Conservation (phyloP, 1,140 invertebrate species). For the Neomicropteryx cornuta region DNA sequence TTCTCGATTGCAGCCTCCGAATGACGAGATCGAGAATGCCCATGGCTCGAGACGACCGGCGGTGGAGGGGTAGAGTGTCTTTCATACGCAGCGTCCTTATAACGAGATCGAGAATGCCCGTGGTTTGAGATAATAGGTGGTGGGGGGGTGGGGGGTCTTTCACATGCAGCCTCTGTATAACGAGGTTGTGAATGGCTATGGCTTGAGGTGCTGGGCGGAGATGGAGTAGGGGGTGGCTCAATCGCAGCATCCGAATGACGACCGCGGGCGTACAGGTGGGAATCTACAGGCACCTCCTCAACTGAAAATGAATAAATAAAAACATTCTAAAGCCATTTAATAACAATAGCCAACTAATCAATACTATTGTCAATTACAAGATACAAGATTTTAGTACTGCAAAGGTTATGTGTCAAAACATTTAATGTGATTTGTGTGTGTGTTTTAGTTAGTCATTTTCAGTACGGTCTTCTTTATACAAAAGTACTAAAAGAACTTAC, state of each 20-base stretch:
- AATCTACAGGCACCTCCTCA: slow-evolving; percentile 37
- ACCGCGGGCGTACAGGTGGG: slow-evolving; percentile 20
- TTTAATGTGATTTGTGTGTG: too few relatives aligned
- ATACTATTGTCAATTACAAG: too few relatives aligned
- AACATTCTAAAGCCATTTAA: too few relatives aligned
- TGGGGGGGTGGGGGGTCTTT: slow-evolving; percentile 1
- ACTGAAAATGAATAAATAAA: too few relatives aligned
- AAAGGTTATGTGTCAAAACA: too few relatives aligned
- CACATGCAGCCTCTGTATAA: slow-evolving; percentile 9
- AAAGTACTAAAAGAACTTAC: too few relatives aligned
- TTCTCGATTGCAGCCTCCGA: slow-evolving; percentile 27
- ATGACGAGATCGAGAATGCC: slow-evolving; percentile 14
- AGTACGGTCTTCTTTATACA: too few relatives aligned
- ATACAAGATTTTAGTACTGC: too few relatives aligned
- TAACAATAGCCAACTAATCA: too few relatives aligned
- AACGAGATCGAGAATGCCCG: slow-evolving; percentile 9
- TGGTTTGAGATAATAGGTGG: slow-evolving; percentile 7
- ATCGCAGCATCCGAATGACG: slow-evolving; percentile 15
- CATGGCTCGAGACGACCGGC: slow-evolving; percentile 1
- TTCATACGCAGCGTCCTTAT: slow-evolving; percentile 4
- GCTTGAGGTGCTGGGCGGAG: slow-evolving; percentile 9
- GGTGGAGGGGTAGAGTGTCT: not conserved
- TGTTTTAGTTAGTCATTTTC: too few relatives aligned
- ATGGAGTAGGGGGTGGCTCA: slow-evolving; percentile 18
- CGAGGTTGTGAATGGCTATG: slow-evolving; percentile 13